Conservation (phyloP, 1,140 invertebrate species). For the Odontomachus brunneus region DNA sequence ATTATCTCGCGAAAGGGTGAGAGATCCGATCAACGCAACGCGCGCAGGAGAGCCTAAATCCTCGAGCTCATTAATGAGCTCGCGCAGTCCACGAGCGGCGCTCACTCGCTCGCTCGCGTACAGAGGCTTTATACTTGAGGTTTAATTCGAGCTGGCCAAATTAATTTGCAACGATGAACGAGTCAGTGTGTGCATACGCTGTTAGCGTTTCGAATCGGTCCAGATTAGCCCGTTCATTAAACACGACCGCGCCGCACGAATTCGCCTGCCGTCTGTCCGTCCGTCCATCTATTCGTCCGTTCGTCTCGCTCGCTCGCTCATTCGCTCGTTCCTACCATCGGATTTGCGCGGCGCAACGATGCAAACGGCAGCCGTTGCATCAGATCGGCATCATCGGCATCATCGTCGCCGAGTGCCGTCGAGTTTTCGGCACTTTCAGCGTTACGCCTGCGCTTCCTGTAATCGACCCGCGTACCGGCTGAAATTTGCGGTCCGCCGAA, state of each 20-base stretch:
- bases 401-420: slow-evolving; percentile 69
- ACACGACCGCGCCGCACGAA: slow-evolving; percentile 70
- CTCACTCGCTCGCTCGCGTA: slow-evolving; percentile 51
- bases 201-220: slow-evolving; percentile 75
- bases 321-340: not conserved
- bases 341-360: slow-evolving; percentile 56
- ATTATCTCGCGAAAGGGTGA: slow-evolving; percentile 37
- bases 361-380: slow-evolving; percentile 3
- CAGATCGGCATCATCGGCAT: slow-evolving; percentile 65
- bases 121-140: slow-evolving; percentile 80
- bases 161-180: slow-evolving; percentile 84
- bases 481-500: slow-evolving; percentile 19
- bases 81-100: slow-evolving; percentile 66
- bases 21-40: slow-evolving; percentile 71
- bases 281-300: not conserved
- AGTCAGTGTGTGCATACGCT: slow-evolving; percentile 71
- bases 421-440: slow-evolving; percentile 67
- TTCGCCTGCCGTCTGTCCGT: slow-evolving; percentile 29
- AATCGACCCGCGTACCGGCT: slow-evolving; percentile 50
- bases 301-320: not conserved
- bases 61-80: slow-evolving; percentile 81
- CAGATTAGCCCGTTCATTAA: slow-evolving; percentile 81
- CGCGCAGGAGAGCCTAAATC: slow-evolving; percentile 78
- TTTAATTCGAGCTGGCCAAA: slow-evolving; percentile 81
- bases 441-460: slow-evolving; percentile 10